These are phyloP conservation scores for Acanthurus lineatus DNA, from an alignment of 2,797 vertebrate genomes.

Conservation along the genomic window DNA sequence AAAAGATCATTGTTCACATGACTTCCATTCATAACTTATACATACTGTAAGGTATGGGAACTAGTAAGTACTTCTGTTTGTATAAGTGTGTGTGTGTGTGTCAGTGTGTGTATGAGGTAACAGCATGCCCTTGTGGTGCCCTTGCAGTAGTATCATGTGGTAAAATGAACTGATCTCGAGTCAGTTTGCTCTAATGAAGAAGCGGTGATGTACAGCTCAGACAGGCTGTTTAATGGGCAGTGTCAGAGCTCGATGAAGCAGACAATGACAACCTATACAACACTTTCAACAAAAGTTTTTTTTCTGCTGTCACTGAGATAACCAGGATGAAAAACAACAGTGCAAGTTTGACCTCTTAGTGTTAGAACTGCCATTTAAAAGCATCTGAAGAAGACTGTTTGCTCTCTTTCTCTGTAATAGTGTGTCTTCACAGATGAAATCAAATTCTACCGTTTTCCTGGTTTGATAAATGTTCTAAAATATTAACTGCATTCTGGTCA, in stretches of 20 bases:
- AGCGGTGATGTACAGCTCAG: constrained; percentile 58
- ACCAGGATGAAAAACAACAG: constrained; percentile 29
- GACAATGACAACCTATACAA: constrained; percentile 27
- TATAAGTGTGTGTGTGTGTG: neutral
- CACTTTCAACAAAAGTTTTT: constrained; percentile 14
- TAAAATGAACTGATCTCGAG: constrained; percentile 32
- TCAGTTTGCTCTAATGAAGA: constrained; percentile 63
- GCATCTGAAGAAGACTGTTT: neutral
- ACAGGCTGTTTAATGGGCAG: constrained; percentile 31
- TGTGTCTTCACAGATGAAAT: neutral
- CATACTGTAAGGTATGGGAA: neutral
- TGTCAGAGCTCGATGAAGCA: constrained; percentile 45
- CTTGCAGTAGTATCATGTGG: constrained; percentile 45
- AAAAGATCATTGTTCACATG: too few species aligned
- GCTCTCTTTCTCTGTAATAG: neutral
- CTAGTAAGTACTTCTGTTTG: neutral
- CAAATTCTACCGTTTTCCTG: neutral
- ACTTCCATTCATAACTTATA: too few species aligned
- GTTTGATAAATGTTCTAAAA: neutral
- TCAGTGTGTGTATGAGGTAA: constrained; percentile 7
- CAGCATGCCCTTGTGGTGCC: constrained; percentile 58
- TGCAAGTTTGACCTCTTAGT: constrained; percentile 8
- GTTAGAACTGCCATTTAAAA: neutral
- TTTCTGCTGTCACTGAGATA: constrained; percentile 18
- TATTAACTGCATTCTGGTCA: neutral